Evolutionary conservation across 2,113 vertebrate genomes (phyloP).

Genomic region (Calypte anna): DNA sequence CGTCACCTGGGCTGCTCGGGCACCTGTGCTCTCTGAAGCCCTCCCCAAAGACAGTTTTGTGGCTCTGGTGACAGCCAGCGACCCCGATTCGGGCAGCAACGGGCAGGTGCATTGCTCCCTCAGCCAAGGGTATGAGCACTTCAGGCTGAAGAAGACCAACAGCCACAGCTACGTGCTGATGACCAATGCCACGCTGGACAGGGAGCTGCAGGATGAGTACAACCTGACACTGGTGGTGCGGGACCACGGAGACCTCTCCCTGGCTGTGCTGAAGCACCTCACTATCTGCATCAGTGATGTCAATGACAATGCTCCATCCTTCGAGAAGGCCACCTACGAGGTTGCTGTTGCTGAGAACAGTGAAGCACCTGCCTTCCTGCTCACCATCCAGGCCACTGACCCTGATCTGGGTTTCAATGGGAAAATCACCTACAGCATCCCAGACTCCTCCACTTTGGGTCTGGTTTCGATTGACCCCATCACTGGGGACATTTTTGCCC

Average conservation of each 20-base stretch:
- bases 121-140: slow-evolving; percentile 79
- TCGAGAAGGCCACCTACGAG: slow-evolving; percentile 78
- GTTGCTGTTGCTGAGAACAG: slow-evolving; percentile 84
- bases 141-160: slow-evolving; percentile 84
- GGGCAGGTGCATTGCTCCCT: slow-evolving; percentile 83
- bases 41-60: slow-evolving; percentile 86
- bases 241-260: slow-evolving; percentile 81
- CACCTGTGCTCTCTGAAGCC: slow-evolving; percentile 81
- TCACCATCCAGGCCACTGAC: slow-evolving; percentile 84
- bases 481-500: slow-evolving; percentile 82
- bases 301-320: slow-evolving; percentile 90
- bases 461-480: slow-evolving; percentile 81
- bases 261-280: slow-evolving; percentile 79
- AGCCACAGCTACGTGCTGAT: slow-evolving; percentile 87
- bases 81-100: slow-evolving; percentile 87
- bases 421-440: slow-evolving; percentile 85
- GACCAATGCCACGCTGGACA: slow-evolving; percentile 85
- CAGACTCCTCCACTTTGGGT: slow-evolving; percentile 60
- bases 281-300: slow-evolving; percentile 85
- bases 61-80: slow-evolving; percentile 85
- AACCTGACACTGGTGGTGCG: slow-evolving; percentile 83
- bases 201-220: slow-evolving; percentile 85
- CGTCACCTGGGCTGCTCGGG: slow-evolving; percentile 81
- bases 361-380: slow-evolving; percentile 67
- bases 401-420: slow-evolving; percentile 85